Conservation (phyloP, 23 tunicate genomes). For the Phallusia fumigata region DNA sequence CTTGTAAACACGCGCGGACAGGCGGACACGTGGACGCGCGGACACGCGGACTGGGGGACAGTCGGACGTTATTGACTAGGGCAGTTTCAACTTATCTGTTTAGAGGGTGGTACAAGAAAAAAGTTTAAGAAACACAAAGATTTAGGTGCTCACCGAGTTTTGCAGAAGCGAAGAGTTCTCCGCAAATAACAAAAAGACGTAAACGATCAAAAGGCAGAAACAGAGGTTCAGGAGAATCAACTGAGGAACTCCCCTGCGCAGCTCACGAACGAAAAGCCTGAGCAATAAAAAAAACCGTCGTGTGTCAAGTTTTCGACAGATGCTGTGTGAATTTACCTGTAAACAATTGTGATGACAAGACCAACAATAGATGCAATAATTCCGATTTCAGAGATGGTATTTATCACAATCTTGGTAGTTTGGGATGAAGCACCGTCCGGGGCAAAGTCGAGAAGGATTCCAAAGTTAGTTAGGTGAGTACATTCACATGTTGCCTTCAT, state of each 20-base stretch:
- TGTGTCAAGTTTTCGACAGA: no score
- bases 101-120: no score
- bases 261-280: conserved; percentile 7
- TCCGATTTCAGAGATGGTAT: not conserved
- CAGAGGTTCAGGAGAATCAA: conserved; percentile 20
- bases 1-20: not conserved
- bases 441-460: not conserved
- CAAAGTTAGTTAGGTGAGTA: conserved; percentile 23
- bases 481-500: conserved; percentile 17
- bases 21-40: no score
- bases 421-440: not conserved
- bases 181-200: not conserved
- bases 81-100: no score
- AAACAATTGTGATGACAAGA: conserved; percentile 15
- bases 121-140: no score
- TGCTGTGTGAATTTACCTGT: conserved; percentile 5
- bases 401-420: not conserved
- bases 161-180: not conserved
- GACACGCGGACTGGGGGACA: not conserved
- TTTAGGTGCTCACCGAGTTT: not conserved
- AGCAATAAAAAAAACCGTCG: not conserved
- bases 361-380: conserved; percentile 27
- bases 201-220: conserved; percentile 15
- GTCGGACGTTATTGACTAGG: no score
- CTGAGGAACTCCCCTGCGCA: conserved; percentile 27